phyloP scores from a whole-genome alignment of 2,797 vertebrate species.

The Setipinna tenuifilis region DNA sequence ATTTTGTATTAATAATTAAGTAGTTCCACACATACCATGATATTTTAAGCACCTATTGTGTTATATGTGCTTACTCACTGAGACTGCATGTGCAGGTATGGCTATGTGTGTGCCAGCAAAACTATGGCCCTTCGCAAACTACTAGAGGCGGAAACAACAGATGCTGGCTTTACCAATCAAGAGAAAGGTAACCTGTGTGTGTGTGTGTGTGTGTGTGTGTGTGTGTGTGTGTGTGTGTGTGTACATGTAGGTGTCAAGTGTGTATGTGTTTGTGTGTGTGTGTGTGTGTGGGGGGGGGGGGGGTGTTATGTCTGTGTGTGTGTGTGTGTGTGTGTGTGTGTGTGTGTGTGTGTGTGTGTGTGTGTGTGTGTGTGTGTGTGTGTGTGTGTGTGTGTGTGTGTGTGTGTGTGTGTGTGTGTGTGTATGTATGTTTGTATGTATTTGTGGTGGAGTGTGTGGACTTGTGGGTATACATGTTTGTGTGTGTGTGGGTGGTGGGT shows the following conservation, averaged over 20 bases:
- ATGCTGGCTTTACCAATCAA: slow-evolving; percentile 80
- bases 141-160: slow-evolving; percentile 75
- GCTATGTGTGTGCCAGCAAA: slow-evolving; percentile 87
- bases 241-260: slow-evolving; percentile 10
- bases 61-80: not conserved
- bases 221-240: slow-evolving; percentile 17
- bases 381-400: not conserved
- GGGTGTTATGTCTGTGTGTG: not conserved
- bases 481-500: not conserved
- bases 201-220: not conserved
- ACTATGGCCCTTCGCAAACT: slow-evolving; percentile 84
- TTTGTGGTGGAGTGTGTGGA: too few species aligned
- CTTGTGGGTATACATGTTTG: not conserved
- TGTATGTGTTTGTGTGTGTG: too few species aligned
- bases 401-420: not conserved
- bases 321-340: not conserved
- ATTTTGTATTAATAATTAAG: not conserved
- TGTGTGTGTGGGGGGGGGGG: not conserved
- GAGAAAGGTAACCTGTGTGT: slow-evolving; percentile 77
- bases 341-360: not conserved
- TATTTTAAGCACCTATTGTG: not conserved
- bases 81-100: slow-evolving; percentile 65
- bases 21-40: not conserved
- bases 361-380: not conserved
- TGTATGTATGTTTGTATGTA: not conserved